Evolutionary conservation across 2,797 vertebrate species (phyloP).

Genomic region (Phoebastria nigripes): DNA sequence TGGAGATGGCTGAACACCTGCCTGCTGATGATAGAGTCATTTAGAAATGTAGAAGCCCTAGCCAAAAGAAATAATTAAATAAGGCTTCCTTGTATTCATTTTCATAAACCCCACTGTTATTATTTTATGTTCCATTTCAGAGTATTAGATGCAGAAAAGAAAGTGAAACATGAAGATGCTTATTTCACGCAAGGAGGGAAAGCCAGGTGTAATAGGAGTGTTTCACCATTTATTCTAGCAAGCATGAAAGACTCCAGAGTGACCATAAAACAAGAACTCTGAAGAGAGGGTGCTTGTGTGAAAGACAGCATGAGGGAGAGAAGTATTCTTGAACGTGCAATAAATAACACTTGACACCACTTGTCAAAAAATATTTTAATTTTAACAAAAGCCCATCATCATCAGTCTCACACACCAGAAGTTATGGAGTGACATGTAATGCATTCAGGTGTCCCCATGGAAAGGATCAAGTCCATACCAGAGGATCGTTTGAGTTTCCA

Average conservation of each 20-base stretch:
- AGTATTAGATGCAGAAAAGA: neutral
- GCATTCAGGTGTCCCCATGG: neutral
- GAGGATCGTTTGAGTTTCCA: neutral
- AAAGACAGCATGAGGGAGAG: neutral
- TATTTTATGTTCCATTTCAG: neutral
- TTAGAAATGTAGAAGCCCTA: neutral
- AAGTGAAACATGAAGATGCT: neutral
- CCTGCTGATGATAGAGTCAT: rapidly evolving
- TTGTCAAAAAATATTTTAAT: conserved; percentile 61
- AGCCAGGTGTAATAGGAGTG: neutral
- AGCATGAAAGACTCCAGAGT: neutral
- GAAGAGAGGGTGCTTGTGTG: neutral
- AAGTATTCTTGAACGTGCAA: neutral
- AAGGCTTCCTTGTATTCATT: neutral
- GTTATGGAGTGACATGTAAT: neutral
- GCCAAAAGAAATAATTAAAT: neutral
- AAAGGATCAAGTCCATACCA: neutral
- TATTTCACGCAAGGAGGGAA: neutral
- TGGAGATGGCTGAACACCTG: neutral
- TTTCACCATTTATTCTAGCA: neutral
- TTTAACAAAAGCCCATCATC: neutral
- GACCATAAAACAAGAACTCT: neutral
- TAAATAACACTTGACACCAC: neutral
- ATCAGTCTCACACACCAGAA: neutral
- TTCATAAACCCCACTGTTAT: neutral